A percentile compares a stretch with the other conserved stretches of the same genome.
phyloP scores from a whole-genome alignment of 2,113 vertebrate genomes.

The Nesoenas mayeri region DNA sequence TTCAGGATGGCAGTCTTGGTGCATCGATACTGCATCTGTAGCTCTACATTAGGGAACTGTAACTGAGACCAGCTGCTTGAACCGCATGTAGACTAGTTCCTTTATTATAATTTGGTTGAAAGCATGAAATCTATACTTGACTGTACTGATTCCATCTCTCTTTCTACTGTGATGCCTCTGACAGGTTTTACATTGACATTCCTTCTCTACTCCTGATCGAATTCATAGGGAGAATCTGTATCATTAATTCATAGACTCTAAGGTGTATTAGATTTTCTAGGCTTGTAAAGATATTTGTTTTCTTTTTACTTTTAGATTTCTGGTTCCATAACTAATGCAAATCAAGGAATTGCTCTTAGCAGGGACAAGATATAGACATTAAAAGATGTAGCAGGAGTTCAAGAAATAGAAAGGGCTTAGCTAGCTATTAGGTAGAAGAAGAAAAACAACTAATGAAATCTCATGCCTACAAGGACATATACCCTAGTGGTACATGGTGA shows the following conservation, averaged over 20 bases:
- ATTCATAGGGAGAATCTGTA: background rate
- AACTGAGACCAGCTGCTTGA: background rate
- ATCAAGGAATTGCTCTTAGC: background rate
- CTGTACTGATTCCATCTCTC: background rate
- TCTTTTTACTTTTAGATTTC: background rate
- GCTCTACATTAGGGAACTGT: background rate
- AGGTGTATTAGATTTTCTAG: background rate
- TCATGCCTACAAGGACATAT: background rate
- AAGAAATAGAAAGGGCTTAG: background rate
- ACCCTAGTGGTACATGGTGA: background rate
- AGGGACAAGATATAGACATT: background rate
- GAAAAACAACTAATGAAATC: background rate
- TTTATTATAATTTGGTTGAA: background rate
- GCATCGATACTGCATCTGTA: background rate
- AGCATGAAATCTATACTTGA: background rate
- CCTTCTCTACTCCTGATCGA: background rate
- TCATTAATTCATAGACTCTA: background rate
- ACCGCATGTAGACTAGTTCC: background rate
- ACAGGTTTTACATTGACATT: background rate
- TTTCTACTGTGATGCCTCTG: background rate
- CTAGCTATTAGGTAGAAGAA: background rate
- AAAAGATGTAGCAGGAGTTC: background rate
- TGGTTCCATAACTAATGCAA: background rate
- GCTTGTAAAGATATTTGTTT: background rate
- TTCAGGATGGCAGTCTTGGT: background rate